A percentile compares a stretch with the other conserved stretches of the same genome.
Conservation (phyloP, 2,113 vertebrate species). For the Todiramphus saurophagus region DNA sequence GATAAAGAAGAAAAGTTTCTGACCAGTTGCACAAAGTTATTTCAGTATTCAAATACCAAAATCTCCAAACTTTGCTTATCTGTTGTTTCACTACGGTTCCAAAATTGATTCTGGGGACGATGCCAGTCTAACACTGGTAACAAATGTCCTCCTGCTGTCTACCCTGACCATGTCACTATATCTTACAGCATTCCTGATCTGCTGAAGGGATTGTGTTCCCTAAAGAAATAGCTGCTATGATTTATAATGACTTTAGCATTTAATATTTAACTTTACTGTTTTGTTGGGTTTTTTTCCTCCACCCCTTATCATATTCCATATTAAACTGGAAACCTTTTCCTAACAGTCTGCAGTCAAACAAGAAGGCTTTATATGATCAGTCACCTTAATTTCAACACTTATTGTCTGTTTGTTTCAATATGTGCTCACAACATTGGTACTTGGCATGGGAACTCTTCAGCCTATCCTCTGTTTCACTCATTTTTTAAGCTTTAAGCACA, state of each 20-base stretch:
- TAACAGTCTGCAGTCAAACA: neutral
- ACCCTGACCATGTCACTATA: neutral
- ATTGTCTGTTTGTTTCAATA: neutral
- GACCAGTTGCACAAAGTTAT: neutral
- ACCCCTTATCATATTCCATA: neutral
- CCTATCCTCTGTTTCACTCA: neutral
- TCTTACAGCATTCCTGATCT: neutral
- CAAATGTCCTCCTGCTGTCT: neutral
- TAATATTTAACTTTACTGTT: neutral
- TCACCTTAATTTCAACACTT: neutral
- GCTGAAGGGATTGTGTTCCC: neutral
- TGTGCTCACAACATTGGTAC: slow-evolving; percentile 3
- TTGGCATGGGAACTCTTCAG: neutral
- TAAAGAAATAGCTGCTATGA: neutral
- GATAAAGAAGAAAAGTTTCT: neutral
- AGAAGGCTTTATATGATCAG: neutral
- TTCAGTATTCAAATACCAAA: neutral
- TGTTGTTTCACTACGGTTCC: neutral
- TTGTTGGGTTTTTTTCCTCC: neutral
- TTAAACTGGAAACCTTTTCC: neutral
- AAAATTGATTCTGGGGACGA: neutral
- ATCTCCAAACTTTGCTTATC: neutral
- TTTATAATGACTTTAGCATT: neutral
- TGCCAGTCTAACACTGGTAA: neutral
- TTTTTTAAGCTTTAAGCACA: slow-evolving; percentile 7